These are phyloP conservation scores for Denticeps clupeoides DNA, from an alignment of 2,797 vertebrate genomes.

Conservation along the genomic window DNA sequence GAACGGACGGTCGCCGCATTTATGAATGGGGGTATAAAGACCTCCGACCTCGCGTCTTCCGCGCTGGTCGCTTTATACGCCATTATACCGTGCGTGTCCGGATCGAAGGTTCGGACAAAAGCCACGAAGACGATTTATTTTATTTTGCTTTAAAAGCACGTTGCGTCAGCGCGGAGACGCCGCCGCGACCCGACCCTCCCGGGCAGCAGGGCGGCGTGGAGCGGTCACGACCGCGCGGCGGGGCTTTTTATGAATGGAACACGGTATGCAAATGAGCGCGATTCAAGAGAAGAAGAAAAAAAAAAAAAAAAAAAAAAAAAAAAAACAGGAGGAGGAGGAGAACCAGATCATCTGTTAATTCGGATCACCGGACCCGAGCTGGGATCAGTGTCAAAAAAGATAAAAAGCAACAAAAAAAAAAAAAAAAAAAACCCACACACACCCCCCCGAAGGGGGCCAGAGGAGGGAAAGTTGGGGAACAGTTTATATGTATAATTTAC, in stretches of 20 bases:
- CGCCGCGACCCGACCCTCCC: no score
- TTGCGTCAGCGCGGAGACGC: no score
- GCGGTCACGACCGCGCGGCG: slow-evolving; percentile 2
- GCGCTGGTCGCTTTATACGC: no score
- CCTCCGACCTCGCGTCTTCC: no score
- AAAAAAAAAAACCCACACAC: no score
- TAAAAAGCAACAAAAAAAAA: background rate
- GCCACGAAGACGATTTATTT: background rate
- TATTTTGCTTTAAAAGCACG: no score
- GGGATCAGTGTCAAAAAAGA: background rate
- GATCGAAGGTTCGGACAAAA: background rate
- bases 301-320: slow-evolving; percentile 27
- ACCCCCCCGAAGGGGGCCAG: no score
- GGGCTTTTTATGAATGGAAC: slow-evolving; percentile 69
- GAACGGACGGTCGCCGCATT: slow-evolving; percentile 70
- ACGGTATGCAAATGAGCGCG: slow-evolving; percentile 67
- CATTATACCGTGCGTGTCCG: slow-evolving; percentile 3
- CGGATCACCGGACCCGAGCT: no score
- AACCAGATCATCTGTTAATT: background rate
- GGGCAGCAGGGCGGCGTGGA: no score
- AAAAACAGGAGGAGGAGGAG: slow-evolving; percentile 58
- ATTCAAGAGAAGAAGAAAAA: slow-evolving; percentile 39
- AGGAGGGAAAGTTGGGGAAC: no score
- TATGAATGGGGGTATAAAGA: slow-evolving; percentile 89
- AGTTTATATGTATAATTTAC: no score